Percentiles rank a stretch among this genome's conserved stretches.
These are phyloP conservation scores for Erebia epiphron DNA, from an alignment of 2,888 invertebrate species.

Conservation along the genomic window DNA sequence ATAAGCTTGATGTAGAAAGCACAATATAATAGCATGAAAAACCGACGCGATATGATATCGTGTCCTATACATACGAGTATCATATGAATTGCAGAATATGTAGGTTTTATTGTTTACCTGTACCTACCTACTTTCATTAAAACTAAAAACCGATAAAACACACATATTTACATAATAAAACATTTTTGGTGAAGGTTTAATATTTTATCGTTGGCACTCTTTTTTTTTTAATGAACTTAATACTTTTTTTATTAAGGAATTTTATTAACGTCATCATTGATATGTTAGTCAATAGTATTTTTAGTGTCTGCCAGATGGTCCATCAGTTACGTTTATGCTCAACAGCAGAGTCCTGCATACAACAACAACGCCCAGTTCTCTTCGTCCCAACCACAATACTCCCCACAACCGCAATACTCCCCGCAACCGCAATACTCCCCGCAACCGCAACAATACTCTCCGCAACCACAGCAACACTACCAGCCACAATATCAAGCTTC, in stretches of 20 bases:
- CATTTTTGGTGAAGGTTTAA: no score
- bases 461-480: conserved; percentile 39
- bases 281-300: background rate
- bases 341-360: conserved; percentile 74
- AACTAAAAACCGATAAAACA: no score
- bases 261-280: background rate
- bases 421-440: conserved; percentile 38
- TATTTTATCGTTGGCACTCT: no score
- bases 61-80: background rate
- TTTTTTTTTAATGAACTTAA: background rate
- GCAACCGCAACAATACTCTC: conserved; percentile 35
- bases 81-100: background rate
- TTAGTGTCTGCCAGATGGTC: conserved; percentile 26
- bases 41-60: conserved; percentile 3
- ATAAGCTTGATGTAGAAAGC: conserved; percentile 55
- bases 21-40: conserved; percentile 38
- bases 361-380: conserved; percentile 78
- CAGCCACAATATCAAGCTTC: conserved; percentile 42
- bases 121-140: no score
- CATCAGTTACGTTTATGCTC: conserved; percentile 46
- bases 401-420: conserved; percentile 44
- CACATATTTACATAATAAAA: no score
- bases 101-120: background rate
- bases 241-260: background rate
- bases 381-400: conserved; percentile 50